These are phyloP conservation scores for Cheilosia vernalis DNA, from an alignment of 2,888 invertebrate genomes.

Conservation along the genomic window DNA sequence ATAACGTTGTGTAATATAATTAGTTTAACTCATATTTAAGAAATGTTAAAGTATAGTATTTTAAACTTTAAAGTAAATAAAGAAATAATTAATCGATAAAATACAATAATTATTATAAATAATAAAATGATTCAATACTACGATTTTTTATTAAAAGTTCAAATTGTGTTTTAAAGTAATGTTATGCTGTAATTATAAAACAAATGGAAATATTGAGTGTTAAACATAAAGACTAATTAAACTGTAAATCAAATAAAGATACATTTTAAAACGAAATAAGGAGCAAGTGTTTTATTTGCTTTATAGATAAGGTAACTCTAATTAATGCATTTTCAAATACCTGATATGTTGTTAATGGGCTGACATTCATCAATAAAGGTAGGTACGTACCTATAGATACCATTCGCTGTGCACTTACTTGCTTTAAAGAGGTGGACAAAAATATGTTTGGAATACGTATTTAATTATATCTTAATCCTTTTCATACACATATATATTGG, in stretches of 20 bases:
- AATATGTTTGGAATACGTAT: no score
- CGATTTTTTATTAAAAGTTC: slow-evolving; percentile 73
- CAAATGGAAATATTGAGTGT: slow-evolving; percentile 72
- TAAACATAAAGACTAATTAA: slow-evolving; percentile 72
- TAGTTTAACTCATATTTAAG: slow-evolving; percentile 55
- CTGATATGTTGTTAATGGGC: no score
- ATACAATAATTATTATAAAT: slow-evolving; percentile 67
- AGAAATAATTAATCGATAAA: slow-evolving; percentile 47
- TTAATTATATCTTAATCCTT: no score
- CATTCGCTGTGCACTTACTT: no score
- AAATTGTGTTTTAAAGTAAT: slow-evolving; percentile 72
- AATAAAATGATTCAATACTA: slow-evolving; percentile 62
- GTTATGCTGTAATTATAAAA: slow-evolving; percentile 69
- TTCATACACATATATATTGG: no score
- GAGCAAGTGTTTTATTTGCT: no score
- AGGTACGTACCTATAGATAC: no score
- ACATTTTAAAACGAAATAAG: slow-evolving; percentile 46
- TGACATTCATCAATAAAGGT: no score
- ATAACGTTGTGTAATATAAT: slow-evolving; percentile 52
- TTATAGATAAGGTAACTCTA: no score
- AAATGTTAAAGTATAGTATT: slow-evolving; percentile 64
- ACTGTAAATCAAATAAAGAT: slow-evolving; percentile 71
- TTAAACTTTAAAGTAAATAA: slow-evolving; percentile 28
- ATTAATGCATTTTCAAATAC: no score
- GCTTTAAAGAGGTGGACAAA: no score